These are phyloP conservation scores for Ormyrus rosae DNA, from an alignment of 2,888 invertebrate species.

Conservation along the genomic window DNA sequence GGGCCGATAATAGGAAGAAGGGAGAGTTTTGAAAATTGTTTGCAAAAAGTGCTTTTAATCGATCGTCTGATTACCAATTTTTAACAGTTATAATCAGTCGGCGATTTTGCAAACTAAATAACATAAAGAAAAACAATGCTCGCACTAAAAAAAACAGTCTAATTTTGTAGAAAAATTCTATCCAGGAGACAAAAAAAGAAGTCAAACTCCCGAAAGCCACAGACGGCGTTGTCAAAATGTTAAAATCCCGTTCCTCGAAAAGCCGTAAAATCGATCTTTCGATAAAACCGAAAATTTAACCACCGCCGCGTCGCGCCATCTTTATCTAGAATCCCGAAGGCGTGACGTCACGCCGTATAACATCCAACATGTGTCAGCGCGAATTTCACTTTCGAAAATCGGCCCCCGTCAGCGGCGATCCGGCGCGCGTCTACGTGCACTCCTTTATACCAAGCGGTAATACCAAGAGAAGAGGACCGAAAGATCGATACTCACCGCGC, in stretches of 20 bases:
- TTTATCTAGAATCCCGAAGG: constrained; percentile 33
- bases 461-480: not conserved
- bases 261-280: not conserved
- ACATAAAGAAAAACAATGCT: too few species aligned
- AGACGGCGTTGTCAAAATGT: too few species aligned
- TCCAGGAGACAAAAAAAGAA: too few species aligned
- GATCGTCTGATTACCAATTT: not conserved
- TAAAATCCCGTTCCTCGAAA: too few species aligned
- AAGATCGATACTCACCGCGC: constrained; percentile 43
- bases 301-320: constrained; percentile 49
- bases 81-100: not conserved
- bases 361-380: constrained; percentile 54
- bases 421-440: not conserved
- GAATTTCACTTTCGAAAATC: constrained; percentile 50
- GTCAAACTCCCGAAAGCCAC: too few species aligned
- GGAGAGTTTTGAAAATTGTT: not conserved
- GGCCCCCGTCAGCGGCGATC: not conserved
- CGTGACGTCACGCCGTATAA: not conserved
- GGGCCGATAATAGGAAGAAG: not conserved
- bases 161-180: too few species aligned
- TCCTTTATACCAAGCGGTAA: too few species aligned
- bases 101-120: too few species aligned
- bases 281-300: constrained; percentile 20
- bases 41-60: not conserved
- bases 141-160: too few species aligned